phyloP scores from a whole-genome alignment of 2,113 vertebrate species.

The Chrysemys picta region DNA sequence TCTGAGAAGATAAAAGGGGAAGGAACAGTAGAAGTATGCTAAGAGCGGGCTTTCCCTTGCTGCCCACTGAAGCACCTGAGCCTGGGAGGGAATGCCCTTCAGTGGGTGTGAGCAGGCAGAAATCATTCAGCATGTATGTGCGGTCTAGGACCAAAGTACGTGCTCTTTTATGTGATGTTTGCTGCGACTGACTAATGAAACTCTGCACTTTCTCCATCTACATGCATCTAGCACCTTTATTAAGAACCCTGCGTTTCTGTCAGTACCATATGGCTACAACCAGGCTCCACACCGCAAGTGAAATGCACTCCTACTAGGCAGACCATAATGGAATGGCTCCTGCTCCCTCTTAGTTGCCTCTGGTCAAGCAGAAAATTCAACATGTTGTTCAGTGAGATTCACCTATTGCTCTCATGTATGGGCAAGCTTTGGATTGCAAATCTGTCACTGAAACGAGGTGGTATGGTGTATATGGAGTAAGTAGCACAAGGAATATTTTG shows the following conservation, averaged over 20 bases:
- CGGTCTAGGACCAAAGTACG: not conserved
- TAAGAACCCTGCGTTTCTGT: not conserved
- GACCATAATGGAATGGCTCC: not conserved
- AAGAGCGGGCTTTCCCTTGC: constrained; percentile 65
- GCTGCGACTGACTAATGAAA: not conserved
- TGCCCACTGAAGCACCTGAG: constrained; percentile 59
- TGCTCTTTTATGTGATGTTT: fast-evolving
- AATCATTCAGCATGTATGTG: not conserved
- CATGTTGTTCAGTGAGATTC: not conserved
- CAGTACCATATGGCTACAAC: not conserved
- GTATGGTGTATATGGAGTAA: not conserved
- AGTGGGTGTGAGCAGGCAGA: not conserved
- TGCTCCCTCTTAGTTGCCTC: not conserved
- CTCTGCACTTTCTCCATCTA: fast-evolving
- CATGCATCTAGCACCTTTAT: not conserved
- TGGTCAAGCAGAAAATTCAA: not conserved
- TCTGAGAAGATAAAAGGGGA: constrained; percentile 74
- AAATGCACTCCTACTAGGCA: not conserved
- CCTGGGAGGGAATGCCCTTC: constrained; percentile 54
- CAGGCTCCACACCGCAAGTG: not conserved
- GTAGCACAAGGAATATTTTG: not conserved
- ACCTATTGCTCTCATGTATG: not conserved
- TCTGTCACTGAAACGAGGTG: not conserved
- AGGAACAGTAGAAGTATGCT: constrained; percentile 23
- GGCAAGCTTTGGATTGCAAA: not conserved